Conservation (phyloP, 2,888 invertebrate species). For the Leptura quadrifasciata region DNA sequence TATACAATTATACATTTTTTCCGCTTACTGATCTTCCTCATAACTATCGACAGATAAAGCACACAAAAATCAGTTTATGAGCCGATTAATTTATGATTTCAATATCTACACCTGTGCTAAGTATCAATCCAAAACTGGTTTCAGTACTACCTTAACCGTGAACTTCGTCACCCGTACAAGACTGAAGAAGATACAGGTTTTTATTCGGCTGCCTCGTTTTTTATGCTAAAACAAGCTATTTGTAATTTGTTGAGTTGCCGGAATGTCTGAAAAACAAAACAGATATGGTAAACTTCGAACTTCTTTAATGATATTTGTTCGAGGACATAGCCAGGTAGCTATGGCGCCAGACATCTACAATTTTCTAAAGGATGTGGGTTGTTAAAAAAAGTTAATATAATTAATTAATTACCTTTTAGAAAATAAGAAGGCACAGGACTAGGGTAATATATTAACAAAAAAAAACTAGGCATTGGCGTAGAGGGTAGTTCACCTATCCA, state of each 20-base stretch:
- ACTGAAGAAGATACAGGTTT: conserved; percentile 31
- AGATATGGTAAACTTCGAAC: not conserved
- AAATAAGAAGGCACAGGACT: too few relatives aligned
- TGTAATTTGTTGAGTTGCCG: conserved; percentile 4
- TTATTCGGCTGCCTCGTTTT: conserved; percentile 18
- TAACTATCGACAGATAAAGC: not conserved
- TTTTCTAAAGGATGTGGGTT: too few relatives aligned
- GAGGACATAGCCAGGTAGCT: too few relatives aligned
- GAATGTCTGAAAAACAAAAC: conserved; percentile 11
- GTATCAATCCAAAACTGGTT: conserved; percentile 40
- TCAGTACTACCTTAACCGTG: conserved; percentile 44
- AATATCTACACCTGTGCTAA: conserved; percentile 22
- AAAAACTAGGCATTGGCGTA: too few relatives aligned
- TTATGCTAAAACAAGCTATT: conserved; percentile 18
- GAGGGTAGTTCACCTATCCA: too few relatives aligned
- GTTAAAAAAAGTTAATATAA: too few relatives aligned
- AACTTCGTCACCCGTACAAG: conserved; percentile 38
- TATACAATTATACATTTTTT: not conserved
- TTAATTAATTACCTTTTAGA: too few relatives aligned
- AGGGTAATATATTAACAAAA: too few relatives aligned
- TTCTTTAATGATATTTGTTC: not conserved
- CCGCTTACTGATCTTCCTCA: not conserved
- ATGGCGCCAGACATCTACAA: too few relatives aligned
- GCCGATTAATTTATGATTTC: conserved; percentile 14
- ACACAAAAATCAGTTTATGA: not conserved